Percentiles rank a stretch among this genome's conserved stretches.
Evolutionary conservation across 2,113 vertebrate genomes (phyloP).

Genomic region (Erythrolamprus reginae): DNA sequence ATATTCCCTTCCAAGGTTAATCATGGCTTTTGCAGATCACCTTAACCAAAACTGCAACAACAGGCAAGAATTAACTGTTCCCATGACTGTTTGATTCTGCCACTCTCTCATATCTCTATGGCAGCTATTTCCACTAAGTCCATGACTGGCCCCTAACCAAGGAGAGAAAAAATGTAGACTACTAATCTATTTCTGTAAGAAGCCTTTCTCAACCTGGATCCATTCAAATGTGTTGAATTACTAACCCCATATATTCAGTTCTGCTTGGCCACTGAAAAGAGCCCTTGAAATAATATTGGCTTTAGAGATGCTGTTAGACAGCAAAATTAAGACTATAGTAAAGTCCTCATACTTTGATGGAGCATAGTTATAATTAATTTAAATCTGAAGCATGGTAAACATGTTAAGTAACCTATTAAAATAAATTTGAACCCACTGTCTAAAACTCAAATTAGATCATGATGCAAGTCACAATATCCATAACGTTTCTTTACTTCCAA

Average conservation of each 20-base stretch:
- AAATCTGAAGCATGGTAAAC: not conserved
- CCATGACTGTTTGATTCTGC: not conserved
- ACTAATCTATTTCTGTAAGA: not conserved
- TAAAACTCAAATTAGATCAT: not conserved
- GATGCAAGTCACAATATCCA: not conserved
- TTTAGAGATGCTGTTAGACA: not conserved
- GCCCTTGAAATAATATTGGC: not conserved
- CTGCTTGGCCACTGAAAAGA: not conserved
- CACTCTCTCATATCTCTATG: not conserved
- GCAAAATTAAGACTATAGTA: not conserved
- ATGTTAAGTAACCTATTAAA: not conserved
- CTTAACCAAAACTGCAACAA: not conserved
- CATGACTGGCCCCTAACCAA: not conserved
- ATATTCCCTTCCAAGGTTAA: not conserved
- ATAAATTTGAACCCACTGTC: not conserved
- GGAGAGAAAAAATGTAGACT: not conserved
- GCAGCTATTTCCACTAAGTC: not conserved
- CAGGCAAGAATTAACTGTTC: not conserved
- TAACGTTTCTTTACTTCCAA: not conserved
- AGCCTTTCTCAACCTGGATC: not conserved
- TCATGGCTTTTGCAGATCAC: not conserved
- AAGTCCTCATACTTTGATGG: not conserved
- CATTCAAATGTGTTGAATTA: not conserved
- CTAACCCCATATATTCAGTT: not conserved
- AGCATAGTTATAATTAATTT: not conserved